A percentile compares a stretch with the other conserved stretches of the same genome.
phyloP scores from a whole-genome alignment of 2,888 invertebrate species.

The Euplagia quadripunctaria region DNA sequence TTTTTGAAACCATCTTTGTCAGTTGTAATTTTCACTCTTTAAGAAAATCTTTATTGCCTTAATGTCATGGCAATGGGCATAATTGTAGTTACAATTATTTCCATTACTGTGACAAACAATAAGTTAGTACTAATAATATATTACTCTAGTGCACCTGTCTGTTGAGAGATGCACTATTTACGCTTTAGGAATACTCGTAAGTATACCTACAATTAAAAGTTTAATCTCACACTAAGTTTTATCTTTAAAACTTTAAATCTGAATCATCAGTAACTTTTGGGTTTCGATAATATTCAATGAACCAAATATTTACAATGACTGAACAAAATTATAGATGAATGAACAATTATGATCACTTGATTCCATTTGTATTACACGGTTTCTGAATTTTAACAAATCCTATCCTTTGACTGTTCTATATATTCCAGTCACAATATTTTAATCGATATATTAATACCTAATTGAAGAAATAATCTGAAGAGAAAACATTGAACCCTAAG shows the following conservation, averaged over 20 bases:
- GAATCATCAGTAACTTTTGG: constrained; percentile 14
- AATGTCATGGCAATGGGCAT: too few relatives aligned
- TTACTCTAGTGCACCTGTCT: too few relatives aligned
- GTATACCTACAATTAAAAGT: background rate
- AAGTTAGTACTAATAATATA: too few relatives aligned
- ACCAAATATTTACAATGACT: constrained; percentile 33
- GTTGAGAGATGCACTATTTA: too few relatives aligned
- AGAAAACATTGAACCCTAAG: background rate
- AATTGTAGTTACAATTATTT: too few relatives aligned
- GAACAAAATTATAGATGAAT: constrained; percentile 33
- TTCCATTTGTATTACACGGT: constrained; percentile 15
- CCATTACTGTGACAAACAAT: too few relatives aligned
- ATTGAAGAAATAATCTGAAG: background rate
- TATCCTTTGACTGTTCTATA: background rate
- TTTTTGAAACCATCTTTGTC: too few relatives aligned
- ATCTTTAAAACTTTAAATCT: background rate
- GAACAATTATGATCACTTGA: constrained; percentile 24
- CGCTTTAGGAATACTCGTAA: too few relatives aligned
- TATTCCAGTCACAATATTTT: background rate
- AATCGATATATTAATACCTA: background rate
- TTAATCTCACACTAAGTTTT: background rate
- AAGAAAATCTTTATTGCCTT: too few relatives aligned
- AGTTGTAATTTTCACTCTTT: too few relatives aligned
- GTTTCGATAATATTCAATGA: constrained; percentile 31
- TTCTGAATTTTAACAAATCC: constrained; percentile 1